Conservation (phyloP, 2,797 vertebrate genomes). For the Hoplostethus atlanticus region DNA sequence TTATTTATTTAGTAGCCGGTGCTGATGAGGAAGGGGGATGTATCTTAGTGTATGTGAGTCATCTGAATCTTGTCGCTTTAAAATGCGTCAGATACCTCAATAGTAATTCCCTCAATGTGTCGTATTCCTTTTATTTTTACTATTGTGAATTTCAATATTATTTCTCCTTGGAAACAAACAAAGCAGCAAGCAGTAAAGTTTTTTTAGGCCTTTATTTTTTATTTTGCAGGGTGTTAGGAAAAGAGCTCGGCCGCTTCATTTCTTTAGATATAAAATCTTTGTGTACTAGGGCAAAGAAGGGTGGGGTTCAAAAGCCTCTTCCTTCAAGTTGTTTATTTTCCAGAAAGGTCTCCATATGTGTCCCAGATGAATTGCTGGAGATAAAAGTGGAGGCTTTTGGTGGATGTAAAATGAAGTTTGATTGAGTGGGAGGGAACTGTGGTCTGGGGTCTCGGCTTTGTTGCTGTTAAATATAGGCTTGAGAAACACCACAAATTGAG, state of each 20-base stretch:
- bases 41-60: not conserved
- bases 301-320: slow-evolving; percentile 34
- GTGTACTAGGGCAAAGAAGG: slow-evolving; percentile 24
- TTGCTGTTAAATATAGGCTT: slow-evolving; percentile 81
- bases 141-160: slow-evolving; percentile 11
- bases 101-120: not conserved
- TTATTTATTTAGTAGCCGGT: not conserved
- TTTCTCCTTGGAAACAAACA: not conserved
- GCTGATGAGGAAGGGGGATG: not conserved
- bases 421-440: slow-evolving; percentile 75
- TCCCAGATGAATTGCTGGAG: slow-evolving; percentile 73
- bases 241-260: slow-evolving; percentile 36
- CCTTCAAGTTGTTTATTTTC: slow-evolving; percentile 63
- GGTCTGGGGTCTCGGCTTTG: slow-evolving; percentile 77
- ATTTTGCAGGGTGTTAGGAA: slow-evolving; percentile 32
- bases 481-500: slow-evolving; percentile 77
- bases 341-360: slow-evolving; percentile 70
- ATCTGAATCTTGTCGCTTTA: not conserved
- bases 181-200: slow-evolving; percentile 6
- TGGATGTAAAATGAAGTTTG: slow-evolving; percentile 68
- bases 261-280: slow-evolving; percentile 52
- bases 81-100: not conserved
- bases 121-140: not conserved
- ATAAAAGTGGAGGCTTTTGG: slow-evolving; percentile 69
- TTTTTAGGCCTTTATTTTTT: slow-evolving; percentile 37